Evolutionary conservation across 2,888 invertebrate species (phyloP).

Genomic region (Drosophila ezoana): DNA sequence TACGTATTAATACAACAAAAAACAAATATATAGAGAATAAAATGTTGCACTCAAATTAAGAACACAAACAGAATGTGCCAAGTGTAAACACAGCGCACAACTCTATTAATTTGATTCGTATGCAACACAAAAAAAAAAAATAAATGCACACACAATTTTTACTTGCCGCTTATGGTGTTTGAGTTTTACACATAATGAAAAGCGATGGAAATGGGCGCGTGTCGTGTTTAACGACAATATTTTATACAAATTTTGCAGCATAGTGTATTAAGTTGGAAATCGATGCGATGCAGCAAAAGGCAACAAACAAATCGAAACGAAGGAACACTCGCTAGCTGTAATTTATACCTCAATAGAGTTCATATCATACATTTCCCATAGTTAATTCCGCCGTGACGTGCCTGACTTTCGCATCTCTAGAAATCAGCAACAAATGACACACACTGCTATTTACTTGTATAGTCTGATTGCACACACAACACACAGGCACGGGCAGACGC

Average conservation of each 20-base stretch:
- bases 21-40: constrained; percentile 21
- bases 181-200: not conserved
- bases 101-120: constrained; percentile 58
- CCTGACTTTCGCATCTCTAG: constrained; percentile 12
- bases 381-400: not conserved
- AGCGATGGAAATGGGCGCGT: constrained; percentile 9
- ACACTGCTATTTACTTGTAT: constrained; percentile 24
- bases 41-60: constrained; percentile 59
- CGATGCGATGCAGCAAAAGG: no score
- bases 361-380: no score
- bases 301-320: no score
- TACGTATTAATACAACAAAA: not conserved
- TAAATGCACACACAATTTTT: constrained; percentile 1
- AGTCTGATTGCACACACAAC: constrained; percentile 9
- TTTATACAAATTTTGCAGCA: not conserved
- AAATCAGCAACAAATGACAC: constrained; percentile 21
- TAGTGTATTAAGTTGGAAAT: not conserved
- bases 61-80: constrained; percentile 45
- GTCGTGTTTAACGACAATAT: constrained; percentile 1
- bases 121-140: constrained; percentile 29
- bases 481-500: constrained; percentile 14
- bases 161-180: constrained; percentile 1
- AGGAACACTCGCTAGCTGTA: no score
- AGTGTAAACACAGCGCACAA: constrained; percentile 34
- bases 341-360: no score